phyloP scores from a whole-genome alignment of 2,888 invertebrate species.

The Deilephila porcellus region DNA sequence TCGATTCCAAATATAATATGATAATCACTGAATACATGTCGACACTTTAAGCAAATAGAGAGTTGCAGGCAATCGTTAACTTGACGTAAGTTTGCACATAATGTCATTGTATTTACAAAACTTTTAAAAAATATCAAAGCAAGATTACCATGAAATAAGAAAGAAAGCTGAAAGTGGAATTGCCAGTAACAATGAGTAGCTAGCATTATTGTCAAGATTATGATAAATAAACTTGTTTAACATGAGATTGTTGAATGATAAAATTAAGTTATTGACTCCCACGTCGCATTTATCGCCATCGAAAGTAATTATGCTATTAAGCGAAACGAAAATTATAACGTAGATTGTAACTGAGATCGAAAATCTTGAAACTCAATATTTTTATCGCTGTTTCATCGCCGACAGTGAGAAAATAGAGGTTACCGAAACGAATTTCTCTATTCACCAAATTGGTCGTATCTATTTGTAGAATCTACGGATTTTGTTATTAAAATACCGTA shows the following conservation, averaged over 20 bases:
- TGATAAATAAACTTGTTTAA: slow-evolving; percentile 43
- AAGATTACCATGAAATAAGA: slow-evolving; percentile 32
- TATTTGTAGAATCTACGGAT: not conserved
- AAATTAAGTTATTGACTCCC: slow-evolving; percentile 32
- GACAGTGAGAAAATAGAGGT: not conserved
- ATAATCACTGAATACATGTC: slow-evolving; percentile 31
- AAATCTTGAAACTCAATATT: slow-evolving; percentile 6
- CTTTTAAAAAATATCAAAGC: slow-evolving; percentile 12
- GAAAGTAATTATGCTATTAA: slow-evolving; percentile 28
- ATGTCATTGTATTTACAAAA: slow-evolving; percentile 8
- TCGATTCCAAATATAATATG: slow-evolving; percentile 36
- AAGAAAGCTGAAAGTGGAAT: slow-evolving; percentile 57
- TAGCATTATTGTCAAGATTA: slow-evolving; percentile 46
- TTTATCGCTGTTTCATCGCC: slow-evolving; percentile 6
- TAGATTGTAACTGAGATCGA: not conserved
- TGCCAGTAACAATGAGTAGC: slow-evolving; percentile 47
- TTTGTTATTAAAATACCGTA: not conserved
- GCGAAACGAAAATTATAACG: slow-evolving; percentile 23
- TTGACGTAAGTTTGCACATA: slow-evolving; percentile 42
- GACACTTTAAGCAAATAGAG: slow-evolving; percentile 8
- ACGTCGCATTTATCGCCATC: slow-evolving; percentile 32
- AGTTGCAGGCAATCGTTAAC: slow-evolving; percentile 29
- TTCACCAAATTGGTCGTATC: not conserved
- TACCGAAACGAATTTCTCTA: not conserved
- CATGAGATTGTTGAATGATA: slow-evolving; percentile 38